Conservation (phyloP, 2,888 invertebrate genomes). For the Kryphioiulus occultus region DNA sequence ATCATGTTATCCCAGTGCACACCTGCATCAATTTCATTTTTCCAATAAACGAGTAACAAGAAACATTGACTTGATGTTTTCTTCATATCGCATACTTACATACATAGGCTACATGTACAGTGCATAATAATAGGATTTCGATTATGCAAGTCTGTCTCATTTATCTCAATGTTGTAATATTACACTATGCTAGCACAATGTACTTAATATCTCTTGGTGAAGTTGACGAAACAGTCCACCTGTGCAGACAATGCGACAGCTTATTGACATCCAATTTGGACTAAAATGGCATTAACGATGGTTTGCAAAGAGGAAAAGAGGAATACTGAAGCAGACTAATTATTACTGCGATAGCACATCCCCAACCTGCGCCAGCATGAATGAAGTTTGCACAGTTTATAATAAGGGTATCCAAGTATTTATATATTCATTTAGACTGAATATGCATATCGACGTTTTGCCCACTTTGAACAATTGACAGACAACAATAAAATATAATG, state of each 20-base stretch:
- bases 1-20: too few species aligned
- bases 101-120: too few species aligned
- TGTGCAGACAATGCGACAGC: neutral
- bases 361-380: neutral
- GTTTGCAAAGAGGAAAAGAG: neutral
- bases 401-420: neutral
- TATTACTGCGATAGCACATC: neutral
- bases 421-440: neutral
- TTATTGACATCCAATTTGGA: neutral
- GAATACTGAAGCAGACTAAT: neutral
- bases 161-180: too few species aligned
- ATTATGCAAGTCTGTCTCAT: too few species aligned
- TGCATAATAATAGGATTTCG: too few species aligned
- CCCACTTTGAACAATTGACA: neutral
- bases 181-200: too few species aligned
- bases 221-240: neutral
- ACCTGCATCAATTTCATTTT: too few species aligned
- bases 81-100: too few species aligned
- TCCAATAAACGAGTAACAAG: too few species aligned
- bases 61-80: too few species aligned
- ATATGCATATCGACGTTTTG: neutral
- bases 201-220: neutral
- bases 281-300: neutral
- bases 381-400: constrained; percentile 3
- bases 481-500: neutral